These are phyloP conservation scores for Eriocheir sinensis DNA, from an alignment of 1,140 invertebrate species.

Conservation along the genomic window DNA sequence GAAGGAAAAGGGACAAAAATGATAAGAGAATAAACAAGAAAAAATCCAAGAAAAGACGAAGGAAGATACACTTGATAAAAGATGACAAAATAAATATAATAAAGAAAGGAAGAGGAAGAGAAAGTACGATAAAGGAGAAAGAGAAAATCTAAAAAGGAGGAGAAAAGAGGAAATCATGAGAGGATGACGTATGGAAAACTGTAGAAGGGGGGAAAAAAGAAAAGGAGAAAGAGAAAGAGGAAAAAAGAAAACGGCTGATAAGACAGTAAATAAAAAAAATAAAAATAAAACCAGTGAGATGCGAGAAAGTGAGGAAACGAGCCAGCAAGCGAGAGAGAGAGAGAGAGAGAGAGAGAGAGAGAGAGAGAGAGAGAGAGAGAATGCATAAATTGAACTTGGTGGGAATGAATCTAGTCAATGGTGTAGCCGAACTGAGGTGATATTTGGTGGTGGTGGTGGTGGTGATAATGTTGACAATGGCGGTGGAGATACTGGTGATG, in stretches of 20 bases:
- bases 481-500: neutral
- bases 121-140: neutral
- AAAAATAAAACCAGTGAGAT: neutral
- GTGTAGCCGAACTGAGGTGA: too few species aligned
- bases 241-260: neutral
- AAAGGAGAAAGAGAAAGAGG: neutral
- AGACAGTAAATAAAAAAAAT: neutral
- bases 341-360: conserved; percentile 40
- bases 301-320: neutral
- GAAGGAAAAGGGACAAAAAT: neutral
- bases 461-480: too few species aligned
- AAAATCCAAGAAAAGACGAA: neutral
- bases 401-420: too few species aligned
- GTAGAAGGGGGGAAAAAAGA: neutral
- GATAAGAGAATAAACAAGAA: neutral
- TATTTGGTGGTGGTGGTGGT: too few species aligned
- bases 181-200: neutral
- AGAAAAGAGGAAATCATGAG: neutral
- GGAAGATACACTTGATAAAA: too few species aligned
- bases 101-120: neutral
- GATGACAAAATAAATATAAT: neutral
- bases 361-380: conserved; percentile 20
- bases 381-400: too few species aligned
- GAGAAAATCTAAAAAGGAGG: neutral
- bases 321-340: neutral